Evolutionary conservation across 1,140 invertebrate genomes (phyloP), one percentile per base, ranked within the genome.

Genomic region (Bombus pascuorum): DNA sequence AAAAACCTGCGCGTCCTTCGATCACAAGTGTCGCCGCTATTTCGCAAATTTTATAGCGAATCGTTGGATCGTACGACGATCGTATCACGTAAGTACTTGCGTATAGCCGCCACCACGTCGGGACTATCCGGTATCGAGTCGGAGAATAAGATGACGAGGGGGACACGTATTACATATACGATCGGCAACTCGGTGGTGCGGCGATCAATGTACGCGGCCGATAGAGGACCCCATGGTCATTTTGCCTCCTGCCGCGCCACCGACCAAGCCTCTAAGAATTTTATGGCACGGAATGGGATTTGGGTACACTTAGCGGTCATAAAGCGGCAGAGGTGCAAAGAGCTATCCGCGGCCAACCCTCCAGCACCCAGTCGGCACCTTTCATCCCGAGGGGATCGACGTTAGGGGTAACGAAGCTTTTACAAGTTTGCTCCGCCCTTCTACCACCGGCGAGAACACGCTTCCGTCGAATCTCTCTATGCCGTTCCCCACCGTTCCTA

Each of bases 301-400:
- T 91, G 93, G 92, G 91, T 93, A 93, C 93, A 93, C 92, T 94
- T 93, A 94, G 93, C 91, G 85, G 90, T 93, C 89, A 91, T 94
- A 94, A 94, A 94, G 91, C 91, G 90, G 90, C 88, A 47, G 85
- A 94, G 93, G 93, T 94, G 93, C 91, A 94, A 94, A 93, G 93
- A 94, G 92, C 85, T 82, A 91, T 91, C 91, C 89, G 70, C 81
- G 86, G 88, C 86, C 90, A 89, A 89, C 89, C 83, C 83, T 87
- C 88, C 73, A 71, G 68, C 39, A 59, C 70, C 75, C 57, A 53
- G 89, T 89, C 93, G 93, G 92, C 91, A 53, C 86, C 93, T 94
- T 94, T 94, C 81, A 94, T 94, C 91, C 91, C 79, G 75, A 86
- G 81, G 84, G 81, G 90, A 87, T 85, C 87, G 91, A 77, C 87